Evolutionary conservation across 2,113 vertebrate genomes (phyloP).

Genomic region (Phocoena sinus): DNA sequence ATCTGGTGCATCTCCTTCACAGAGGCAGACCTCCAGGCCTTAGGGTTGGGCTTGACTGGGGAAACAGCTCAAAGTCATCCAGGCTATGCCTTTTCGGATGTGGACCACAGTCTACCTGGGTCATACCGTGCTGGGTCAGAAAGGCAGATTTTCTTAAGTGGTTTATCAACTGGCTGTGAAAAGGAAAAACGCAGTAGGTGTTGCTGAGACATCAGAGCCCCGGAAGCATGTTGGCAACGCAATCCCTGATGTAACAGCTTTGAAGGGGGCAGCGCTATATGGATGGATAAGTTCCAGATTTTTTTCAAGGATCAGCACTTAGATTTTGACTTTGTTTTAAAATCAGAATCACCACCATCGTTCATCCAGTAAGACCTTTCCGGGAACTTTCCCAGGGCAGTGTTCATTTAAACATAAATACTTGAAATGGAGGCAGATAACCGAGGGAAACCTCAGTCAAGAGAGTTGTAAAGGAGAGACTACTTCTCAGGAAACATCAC

Average conservation of each 20-base stretch:
- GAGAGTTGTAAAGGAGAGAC: background rate
- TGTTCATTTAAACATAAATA: background rate
- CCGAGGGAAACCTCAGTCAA: background rate
- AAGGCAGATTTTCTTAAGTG: background rate
- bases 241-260: background rate
- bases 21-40: background rate
- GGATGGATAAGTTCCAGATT: background rate
- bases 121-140: background rate
- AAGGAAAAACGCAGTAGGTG: background rate
- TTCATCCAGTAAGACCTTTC: background rate
- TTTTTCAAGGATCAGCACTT: background rate
- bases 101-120: background rate
- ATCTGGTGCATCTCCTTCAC: background rate
- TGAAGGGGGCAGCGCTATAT: background rate
- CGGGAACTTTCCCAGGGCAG: background rate
- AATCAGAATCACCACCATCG: background rate
- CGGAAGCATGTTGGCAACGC: background rate
- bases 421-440: background rate
- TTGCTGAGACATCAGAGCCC: background rate
- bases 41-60: background rate
- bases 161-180: background rate
- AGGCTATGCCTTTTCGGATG: background rate
- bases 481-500: background rate
- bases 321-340: background rate
- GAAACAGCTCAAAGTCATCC: background rate